Base-by-base conservation (phyloP, 2,113 vertebrate genomes). In the Gobio gobio region DNA sequence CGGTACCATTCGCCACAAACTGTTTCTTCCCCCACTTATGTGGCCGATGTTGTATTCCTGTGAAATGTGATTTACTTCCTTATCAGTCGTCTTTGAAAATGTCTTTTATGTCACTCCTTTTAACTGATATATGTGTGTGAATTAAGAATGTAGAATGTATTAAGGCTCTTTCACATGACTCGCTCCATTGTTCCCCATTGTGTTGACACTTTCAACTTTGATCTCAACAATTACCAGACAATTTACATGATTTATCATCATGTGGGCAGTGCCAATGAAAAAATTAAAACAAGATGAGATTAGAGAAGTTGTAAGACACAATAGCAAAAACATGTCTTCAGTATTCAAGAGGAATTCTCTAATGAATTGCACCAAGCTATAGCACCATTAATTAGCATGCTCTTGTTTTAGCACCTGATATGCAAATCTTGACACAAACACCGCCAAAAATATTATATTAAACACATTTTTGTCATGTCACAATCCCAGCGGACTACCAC, bases 1-100 rank as follows among this genome's bases (percentile, higher is more conserved):
- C 77, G 83, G 88, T 86, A 87, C 73, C 83, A 86, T 87, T 85
- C 68, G 82, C 79, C 77, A 58, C 84, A 88, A 85, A n/a, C 73
- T 83, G 49, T 87, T 77, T 84, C 84, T 79, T 85, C 63, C 6
- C 89, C 88, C 79, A 77, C 66, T 18, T 88, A 75, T 87, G 78
- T 87, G 86, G 84, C 89, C 85, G 81, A 90, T 90, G 89, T 91
- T 87, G 54, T 86, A 64, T n/a, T 76, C 56, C 47, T 78, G 61
- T 51, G 22, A 83, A 77, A 81, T 59, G 63, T 59, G 78, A 68
- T 77, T 56, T 76, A 81, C 26, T 81, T 81, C 79, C 16, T 51
- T n/a, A 66, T 81, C 61, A 66, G 18, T 45, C n/a, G 26, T 81
- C 61, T 81, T 51, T 66, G 26, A 66, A 81, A 81, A 51, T 22